A percentile compares a stretch with the other conserved stretches of the same genome.
phyloP scores from a whole-genome alignment of 2,797 vertebrate species.

The Sebastes itinus region DNA sequence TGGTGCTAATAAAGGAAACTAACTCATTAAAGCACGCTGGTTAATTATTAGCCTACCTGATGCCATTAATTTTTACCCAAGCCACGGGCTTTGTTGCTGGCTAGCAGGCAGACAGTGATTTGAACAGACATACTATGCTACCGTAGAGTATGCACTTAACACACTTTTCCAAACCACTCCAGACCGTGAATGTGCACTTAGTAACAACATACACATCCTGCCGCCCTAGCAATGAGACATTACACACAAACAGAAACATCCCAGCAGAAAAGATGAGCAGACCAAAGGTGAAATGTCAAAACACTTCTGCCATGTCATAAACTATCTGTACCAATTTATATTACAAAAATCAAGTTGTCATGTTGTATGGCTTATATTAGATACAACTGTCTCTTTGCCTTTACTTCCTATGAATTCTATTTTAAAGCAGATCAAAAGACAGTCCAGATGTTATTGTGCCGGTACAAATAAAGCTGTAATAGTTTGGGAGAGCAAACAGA shows the following conservation, averaged over 20 bases:
- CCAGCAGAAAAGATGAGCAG: neutral
- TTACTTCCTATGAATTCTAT: neutral
- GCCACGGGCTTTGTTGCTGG: constrained; percentile 14
- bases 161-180: constrained; percentile 39
- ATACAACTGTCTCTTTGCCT: neutral
- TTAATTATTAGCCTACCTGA: constrained; percentile 62
- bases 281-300: constrained; percentile 1
- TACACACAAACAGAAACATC: neutral
- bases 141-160: constrained; percentile 36
- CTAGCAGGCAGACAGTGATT: constrained; percentile 29
- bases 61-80: constrained; percentile 25
- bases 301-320: neutral
- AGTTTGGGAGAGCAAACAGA: neutral
- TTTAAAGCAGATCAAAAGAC: neutral
- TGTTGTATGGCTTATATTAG: neutral
- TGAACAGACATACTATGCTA: constrained; percentile 13
- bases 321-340: neutral
- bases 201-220: neutral
- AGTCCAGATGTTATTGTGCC: neutral
- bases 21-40: constrained; percentile 49
- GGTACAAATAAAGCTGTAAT: neutral
- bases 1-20: constrained; percentile 48
- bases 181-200: constrained; percentile 21
- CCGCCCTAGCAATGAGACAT: neutral
- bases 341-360: neutral